Percentiles rank a stretch among this genome's conserved stretches.
phyloP scores from a whole-genome alignment of 2,797 vertebrate genomes.

The Acipenser transmontanus region DNA sequence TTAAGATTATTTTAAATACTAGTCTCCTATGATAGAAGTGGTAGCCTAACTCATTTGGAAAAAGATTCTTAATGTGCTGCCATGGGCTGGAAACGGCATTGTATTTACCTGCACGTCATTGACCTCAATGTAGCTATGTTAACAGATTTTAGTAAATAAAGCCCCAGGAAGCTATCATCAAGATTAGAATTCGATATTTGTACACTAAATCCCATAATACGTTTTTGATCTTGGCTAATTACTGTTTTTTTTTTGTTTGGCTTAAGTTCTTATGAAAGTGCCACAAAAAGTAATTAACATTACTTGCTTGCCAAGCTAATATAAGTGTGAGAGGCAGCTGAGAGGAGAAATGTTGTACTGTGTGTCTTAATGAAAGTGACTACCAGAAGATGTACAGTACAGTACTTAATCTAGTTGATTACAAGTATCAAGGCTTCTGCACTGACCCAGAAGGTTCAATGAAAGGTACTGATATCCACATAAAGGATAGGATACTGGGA shows the following conservation, averaged over 20 bases:
- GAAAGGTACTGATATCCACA: too few species aligned
- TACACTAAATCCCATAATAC: constrained; percentile 6
- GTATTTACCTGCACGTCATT: not conserved
- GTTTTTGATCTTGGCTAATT: constrained; percentile 46
- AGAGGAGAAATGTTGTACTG: constrained; percentile 23
- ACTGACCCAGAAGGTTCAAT: constrained; percentile 7
- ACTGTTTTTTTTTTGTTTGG: constrained; percentile 42
- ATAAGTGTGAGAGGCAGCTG: constrained; percentile 26
- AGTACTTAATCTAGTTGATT: constrained; percentile 30
- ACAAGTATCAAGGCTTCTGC: constrained; percentile 21
- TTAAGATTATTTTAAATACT: too few species aligned
- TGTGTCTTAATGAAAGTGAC: constrained; percentile 26
- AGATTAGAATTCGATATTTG: constrained; percentile 5
- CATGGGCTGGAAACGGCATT: constrained; percentile 14
- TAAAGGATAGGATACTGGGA: too few species aligned
- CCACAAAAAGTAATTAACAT: constrained; percentile 54
- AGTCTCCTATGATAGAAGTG: too few species aligned
- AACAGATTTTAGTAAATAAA: constrained; percentile 1
- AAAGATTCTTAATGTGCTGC: not conserved
- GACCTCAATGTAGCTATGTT: constrained; percentile 2
- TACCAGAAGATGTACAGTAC: constrained; percentile 32
- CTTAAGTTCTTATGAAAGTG: constrained; percentile 47
- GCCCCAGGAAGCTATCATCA: not conserved
- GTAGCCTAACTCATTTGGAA: too few species aligned
- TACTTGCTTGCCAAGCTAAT: constrained; percentile 45